Percentiles rank a stretch among this genome's conserved stretches.
Conservation (phyloP, 35 echinoderm and acorn worm genomes). For the Nesometra sesokonis region DNA sequence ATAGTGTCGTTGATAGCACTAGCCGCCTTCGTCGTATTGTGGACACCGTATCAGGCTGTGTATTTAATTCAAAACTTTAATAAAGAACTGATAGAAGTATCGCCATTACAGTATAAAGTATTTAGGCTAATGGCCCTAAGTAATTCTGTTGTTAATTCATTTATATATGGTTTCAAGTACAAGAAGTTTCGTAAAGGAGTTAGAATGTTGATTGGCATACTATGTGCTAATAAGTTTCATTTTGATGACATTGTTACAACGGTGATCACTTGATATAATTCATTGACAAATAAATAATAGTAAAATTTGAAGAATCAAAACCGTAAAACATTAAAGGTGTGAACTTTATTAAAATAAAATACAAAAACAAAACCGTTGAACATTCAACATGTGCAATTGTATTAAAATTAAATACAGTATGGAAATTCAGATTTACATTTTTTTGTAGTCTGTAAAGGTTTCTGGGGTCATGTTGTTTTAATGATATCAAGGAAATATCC, state of each 20-base stretch:
- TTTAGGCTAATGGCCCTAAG: constrained; percentile 70
- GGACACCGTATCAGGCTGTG: constrained; percentile 79
- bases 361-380: too few species aligned
- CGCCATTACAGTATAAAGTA: constrained; percentile 41
- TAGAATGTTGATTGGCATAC: constrained; percentile 17
- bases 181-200: constrained; percentile 87
- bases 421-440: too few species aligned
- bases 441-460: too few species aligned
- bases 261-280: neutral
- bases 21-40: constrained; percentile 60
- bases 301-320: too few species aligned
- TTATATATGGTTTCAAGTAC: constrained; percentile 91
- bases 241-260: neutral
- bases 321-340: too few species aligned
- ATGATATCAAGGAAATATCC: too few species aligned
- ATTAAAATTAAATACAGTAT: too few species aligned
- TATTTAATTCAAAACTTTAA: constrained; percentile 79
- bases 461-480: too few species aligned
- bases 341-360: too few species aligned
- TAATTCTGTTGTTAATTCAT: constrained; percentile 78
- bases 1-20: constrained; percentile 69
- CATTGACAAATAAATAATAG: too few species aligned
- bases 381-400: too few species aligned
- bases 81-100: constrained; percentile 1
- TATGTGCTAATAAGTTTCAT: neutral